Conservation (phyloP, 2,888 invertebrate species). For the Neoitamus cyanurus region DNA sequence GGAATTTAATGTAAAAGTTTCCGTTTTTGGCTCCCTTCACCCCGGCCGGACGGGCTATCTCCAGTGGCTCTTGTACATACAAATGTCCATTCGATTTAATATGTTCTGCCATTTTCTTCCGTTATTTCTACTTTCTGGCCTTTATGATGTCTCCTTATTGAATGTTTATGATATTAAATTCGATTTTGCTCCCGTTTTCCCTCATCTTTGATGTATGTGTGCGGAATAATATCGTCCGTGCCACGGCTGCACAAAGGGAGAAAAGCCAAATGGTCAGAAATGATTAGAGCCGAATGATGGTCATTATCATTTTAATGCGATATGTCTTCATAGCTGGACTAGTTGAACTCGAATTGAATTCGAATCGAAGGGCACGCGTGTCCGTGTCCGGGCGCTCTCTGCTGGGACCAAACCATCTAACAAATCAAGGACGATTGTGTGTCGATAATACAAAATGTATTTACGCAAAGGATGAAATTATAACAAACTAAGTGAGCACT, state of each 20-base stretch:
- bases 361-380: neutral
- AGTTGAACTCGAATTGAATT: conserved; percentile 21
- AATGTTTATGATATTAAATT: conserved; percentile 67
- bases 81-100: conserved; percentile 53
- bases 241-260: conserved; percentile 13
- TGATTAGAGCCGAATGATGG: conserved; percentile 50
- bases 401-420: conserved; percentile 20
- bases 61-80: conserved; percentile 49
- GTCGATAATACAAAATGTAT: conserved; percentile 16
- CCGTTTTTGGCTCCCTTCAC: neutral
- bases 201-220: conserved; percentile 62
- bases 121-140: conserved; percentile 51
- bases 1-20: conserved; percentile 43
- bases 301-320: conserved; percentile 65
- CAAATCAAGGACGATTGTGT: neutral
- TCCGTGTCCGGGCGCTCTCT: neutral
- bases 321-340: conserved; percentile 56
- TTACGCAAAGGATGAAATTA: neutral
- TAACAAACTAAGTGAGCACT: conserved; percentile 3
- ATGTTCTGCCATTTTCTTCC: conserved; percentile 50
- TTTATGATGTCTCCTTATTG: conserved; percentile 61
- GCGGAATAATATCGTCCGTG: conserved; percentile 62
- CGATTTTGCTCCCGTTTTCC: conserved; percentile 59
- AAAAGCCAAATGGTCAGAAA: conserved; percentile 51
- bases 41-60: conserved; percentile 1